Evolutionary conservation across 2,113 vertebrate genomes (phyloP), one percentile per base, ranked within the genome.

Genomic region (Petrocephalus microphthalmus): DNA sequence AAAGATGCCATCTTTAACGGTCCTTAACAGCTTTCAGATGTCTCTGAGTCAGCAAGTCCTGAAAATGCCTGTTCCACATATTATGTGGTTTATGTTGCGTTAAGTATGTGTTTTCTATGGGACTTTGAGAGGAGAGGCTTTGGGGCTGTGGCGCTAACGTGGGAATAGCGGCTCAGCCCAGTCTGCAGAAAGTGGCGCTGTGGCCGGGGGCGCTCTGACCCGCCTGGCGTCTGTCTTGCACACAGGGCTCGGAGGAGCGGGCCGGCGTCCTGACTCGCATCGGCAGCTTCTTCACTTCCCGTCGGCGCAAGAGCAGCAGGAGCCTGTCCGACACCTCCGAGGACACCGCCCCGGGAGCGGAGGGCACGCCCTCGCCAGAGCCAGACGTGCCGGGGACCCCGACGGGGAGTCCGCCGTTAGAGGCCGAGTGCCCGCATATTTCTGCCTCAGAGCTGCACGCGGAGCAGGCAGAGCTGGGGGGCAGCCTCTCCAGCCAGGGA

Each of bases 171-270:
- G 45, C 22, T 22, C 88, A 85, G 52, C n/a, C 47, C 37, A 53
- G 17, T 11, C 67, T 89, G 15, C 0, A 8, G 42, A 71, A 71
- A 71, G 64, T 33, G 25, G 11, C 2, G 2, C 6, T 85, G 83
- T 64, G 51, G 82, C 56, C 54, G 53, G 54, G n/a, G 10, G 13
- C 37, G 45, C 37, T 1, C 52, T 42, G 22, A 86, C 53, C 33
- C 25, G 45, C 25, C 74, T 51, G 86, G 10, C 17, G 5, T 54
- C 7, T 13, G 52, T 74, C 49, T 86, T 87, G 7, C 53, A 33
- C 5, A 0, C 89, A 96, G 94, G 94, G 87, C 89, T 93, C 91
- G 0, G 94, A 93, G 29, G 94, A 94, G 49, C 95, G 93, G 87
- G 91, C 6, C 22, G 91, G 93, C 0, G 2, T 95, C 90, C 15